Percentiles rank a stretch among this genome's conserved stretches.
phyloP scores from a whole-genome alignment of 2,888 invertebrate species.

The Eupithecia abbreviata region DNA sequence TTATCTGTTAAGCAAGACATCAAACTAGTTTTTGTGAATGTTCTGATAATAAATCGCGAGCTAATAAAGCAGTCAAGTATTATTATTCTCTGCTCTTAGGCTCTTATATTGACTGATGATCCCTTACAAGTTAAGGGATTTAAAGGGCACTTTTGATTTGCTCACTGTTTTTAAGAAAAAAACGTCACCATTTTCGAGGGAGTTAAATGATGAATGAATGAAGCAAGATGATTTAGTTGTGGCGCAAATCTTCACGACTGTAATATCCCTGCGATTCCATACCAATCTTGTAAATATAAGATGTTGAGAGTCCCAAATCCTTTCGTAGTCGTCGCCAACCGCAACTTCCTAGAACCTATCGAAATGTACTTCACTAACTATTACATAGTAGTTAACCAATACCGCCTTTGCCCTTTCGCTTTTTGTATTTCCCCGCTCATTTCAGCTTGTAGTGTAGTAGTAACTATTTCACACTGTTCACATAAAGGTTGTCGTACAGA shows the following conservation, averaged over 20 bases:
- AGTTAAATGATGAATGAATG: neutral
- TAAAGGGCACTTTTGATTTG: too few species aligned
- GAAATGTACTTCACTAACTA: neutral
- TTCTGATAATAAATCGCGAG: too few species aligned
- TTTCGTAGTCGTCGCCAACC: neutral
- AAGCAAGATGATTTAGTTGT: neutral
- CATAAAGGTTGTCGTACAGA: constrained; percentile 69
- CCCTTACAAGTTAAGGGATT: too few species aligned
- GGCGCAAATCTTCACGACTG: neutral
- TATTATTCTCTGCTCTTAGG: too few species aligned
- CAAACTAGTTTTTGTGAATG: too few species aligned
- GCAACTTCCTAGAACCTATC: neutral
- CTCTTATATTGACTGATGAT: neutral
- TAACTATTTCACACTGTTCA: constrained; percentile 24
- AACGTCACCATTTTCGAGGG: neutral
- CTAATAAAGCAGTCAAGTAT: too few species aligned
- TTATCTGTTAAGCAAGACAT: neutral
- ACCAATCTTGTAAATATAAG: neutral
- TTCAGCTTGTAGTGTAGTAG: constrained; percentile 4
- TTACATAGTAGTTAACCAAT: neutral
- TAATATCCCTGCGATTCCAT: neutral
- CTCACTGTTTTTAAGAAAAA: neutral
- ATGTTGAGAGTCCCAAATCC: neutral
- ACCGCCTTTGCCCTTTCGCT: neutral
- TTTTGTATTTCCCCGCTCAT: neutral